These are phyloP conservation scores for Trinorchestia longiramus DNA, from an alignment of 1,140 invertebrate genomes.

Conservation along the genomic window DNA sequence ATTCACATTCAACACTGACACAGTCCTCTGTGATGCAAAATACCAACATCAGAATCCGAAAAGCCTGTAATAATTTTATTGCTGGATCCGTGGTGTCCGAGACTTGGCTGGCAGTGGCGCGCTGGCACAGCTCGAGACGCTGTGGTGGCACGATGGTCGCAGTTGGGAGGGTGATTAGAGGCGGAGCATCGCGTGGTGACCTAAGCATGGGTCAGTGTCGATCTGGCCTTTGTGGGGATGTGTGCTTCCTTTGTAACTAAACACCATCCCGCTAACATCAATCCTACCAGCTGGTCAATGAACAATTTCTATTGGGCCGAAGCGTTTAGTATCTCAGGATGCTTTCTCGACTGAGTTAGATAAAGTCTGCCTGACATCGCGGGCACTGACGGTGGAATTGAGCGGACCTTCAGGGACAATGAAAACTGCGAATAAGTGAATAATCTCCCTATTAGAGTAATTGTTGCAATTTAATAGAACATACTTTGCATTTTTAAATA, in stretches of 20 bases:
- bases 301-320: neutral
- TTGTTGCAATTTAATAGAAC: no score
- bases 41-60: neutral
- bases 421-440: no score
- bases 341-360: neutral
- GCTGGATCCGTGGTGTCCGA: no score
- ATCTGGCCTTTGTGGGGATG: neutral
- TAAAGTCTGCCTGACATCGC: neutral
- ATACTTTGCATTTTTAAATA: no score
- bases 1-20: neutral
- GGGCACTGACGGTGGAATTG: neutral
- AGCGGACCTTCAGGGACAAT: no score
- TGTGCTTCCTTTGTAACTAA: neutral
- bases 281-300: neutral
- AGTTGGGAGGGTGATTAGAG: neutral
- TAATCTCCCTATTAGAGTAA: no score
- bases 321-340: neutral
- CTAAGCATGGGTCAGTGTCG: conserved; percentile 9
- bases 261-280: neutral
- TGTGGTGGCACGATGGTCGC: neutral
- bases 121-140: neutral
- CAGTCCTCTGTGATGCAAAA: neutral
- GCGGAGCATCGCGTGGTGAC: conserved; percentile 5
- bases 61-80: neutral
- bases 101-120: neutral